phyloP scores from a whole-genome alignment of 2,888 invertebrate species.

The Onthophagus sagittarius region DNA sequence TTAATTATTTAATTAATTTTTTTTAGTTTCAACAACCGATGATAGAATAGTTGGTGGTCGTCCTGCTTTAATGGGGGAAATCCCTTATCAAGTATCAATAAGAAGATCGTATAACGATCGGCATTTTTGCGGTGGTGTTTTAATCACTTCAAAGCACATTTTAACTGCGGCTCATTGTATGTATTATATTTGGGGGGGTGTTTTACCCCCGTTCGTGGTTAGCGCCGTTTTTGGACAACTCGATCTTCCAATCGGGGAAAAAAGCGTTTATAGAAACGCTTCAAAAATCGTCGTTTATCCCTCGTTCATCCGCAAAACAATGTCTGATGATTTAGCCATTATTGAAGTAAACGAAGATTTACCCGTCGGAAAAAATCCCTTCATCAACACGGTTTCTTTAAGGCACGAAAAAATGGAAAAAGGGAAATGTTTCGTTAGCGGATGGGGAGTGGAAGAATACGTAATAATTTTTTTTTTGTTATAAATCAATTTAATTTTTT shows the following conservation, averaged over 20 bases:
- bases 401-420: constrained; percentile 15
- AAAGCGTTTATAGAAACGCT: constrained; percentile 30
- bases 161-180: constrained; percentile 38
- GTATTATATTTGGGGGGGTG: constrained; percentile 35
- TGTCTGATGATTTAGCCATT: constrained; percentile 35
- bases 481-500: constrained; percentile 5
- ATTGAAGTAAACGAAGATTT: constrained; percentile 29
- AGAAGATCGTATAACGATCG: constrained; percentile 34
- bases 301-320: constrained; percentile 26
- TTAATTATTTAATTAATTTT: not conserved
- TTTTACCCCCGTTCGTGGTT: constrained; percentile 29
- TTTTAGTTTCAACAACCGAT: constrained; percentile 16
- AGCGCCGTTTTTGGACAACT: constrained; percentile 33
- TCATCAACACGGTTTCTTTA: constrained; percentile 25
- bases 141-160: constrained; percentile 32
- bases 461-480: constrained; percentile 18
- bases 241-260: constrained; percentile 23
- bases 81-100: constrained; percentile 35
- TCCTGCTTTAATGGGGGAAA: constrained; percentile 30
- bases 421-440: constrained; percentile 31
- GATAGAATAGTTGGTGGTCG: constrained; percentile 32
- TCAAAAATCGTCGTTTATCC: constrained; percentile 31
- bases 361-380: constrained; percentile 19
- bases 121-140: constrained; percentile 36
- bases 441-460: constrained; percentile 32